Conservation (phyloP, 1,140 invertebrate species). For the Drosophila takahashii region DNA sequence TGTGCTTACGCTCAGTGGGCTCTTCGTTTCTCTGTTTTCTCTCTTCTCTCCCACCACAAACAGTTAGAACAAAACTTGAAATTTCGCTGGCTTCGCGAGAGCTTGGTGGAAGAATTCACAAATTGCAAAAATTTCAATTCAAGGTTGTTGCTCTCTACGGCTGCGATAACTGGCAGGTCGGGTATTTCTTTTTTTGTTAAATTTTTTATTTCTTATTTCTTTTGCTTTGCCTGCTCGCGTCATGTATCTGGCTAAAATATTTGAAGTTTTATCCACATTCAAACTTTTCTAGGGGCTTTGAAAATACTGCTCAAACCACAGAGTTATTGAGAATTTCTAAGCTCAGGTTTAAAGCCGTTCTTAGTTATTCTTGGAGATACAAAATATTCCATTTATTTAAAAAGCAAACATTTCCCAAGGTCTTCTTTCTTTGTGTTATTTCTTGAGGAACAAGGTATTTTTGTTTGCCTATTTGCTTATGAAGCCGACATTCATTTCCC, state of each 20-base stretch:
- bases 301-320: conserved; percentile 8
- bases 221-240: conserved; percentile 23
- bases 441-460: conserved; percentile 6
- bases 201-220: conserved; percentile 16
- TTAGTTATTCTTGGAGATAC: too few relatives aligned
- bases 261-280: conserved; percentile 1
- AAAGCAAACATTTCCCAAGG: background rate
- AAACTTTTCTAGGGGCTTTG: conserved; percentile 10
- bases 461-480: conserved; percentile 29
- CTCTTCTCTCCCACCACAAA: conserved; percentile 42
- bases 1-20: conserved; percentile 11
- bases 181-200: conserved; percentile 24
- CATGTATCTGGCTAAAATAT: conserved; percentile 41
- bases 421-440: background rate
- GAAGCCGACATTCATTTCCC: conserved; percentile 8
- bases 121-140: conserved; percentile 79
- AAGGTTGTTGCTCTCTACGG: conserved; percentile 74
- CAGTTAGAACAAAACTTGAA: conserved; percentile 80
- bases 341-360: too few relatives aligned
- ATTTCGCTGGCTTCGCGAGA: conserved; percentile 56
- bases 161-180: conserved; percentile 35
- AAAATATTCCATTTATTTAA: too few relatives aligned
- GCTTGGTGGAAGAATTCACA: conserved; percentile 67
- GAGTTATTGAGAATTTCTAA: background rate
- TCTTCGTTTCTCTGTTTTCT: conserved; percentile 1